phyloP scores from a whole-genome alignment of 2,888 invertebrate genomes.

The Megastigmus dorsalis region DNA sequence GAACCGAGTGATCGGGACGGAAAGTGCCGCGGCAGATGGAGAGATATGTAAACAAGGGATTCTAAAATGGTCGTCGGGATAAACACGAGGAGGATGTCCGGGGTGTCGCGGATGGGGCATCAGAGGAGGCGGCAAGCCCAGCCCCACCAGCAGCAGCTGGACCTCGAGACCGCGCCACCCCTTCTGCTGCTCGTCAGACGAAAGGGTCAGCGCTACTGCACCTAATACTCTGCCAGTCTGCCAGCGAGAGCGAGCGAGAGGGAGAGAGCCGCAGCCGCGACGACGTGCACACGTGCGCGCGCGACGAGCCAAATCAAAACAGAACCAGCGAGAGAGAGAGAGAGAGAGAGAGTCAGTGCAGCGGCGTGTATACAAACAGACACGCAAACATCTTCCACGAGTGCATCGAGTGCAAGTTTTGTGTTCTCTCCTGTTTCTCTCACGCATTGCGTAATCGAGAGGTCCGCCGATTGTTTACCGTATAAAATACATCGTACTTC shows the following conservation, averaged over 20 bases:
- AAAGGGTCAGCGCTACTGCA: slow-evolving; percentile 18
- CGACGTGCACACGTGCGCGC: slow-evolving; percentile 24
- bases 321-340: not conserved
- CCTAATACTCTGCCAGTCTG: not conserved
- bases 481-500: too few relatives aligned
- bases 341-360: not conserved
- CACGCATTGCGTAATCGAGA: too few relatives aligned
- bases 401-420: too few relatives aligned
- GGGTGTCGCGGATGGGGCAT: not conserved
- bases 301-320: slow-evolving; percentile 9
- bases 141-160: not conserved
- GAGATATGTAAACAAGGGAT: too few relatives aligned
- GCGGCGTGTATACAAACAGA: too few relatives aligned
- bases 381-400: too few relatives aligned
- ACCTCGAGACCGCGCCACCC: not conserved
- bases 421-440: too few relatives aligned
- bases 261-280: not conserved
- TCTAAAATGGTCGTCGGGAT: not conserved
- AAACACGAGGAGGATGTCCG: not conserved
- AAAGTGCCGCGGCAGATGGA: not conserved
- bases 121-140: too few relatives aligned
- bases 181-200: not conserved
- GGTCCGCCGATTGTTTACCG: too few relatives aligned
- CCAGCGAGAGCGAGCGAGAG: not conserved
- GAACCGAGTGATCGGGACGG: too few relatives aligned